phyloP scores from a whole-genome alignment of 1,140 invertebrate genomes.

The Scaptomyza pallida region DNA sequence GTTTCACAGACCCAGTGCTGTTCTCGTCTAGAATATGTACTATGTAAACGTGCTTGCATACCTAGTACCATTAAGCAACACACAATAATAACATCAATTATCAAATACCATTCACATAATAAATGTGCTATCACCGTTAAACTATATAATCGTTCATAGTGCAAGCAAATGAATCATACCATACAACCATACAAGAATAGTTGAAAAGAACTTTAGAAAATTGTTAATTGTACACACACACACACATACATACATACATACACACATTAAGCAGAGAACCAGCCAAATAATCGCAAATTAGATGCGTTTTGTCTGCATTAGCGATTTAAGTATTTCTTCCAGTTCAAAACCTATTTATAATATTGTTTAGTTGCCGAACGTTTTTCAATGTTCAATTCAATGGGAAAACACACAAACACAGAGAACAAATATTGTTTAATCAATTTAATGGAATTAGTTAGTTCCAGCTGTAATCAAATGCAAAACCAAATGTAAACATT shows the following conservation, averaged over 20 bases:
- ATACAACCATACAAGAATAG: conserved; percentile 26
- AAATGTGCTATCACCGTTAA: conserved; percentile 37
- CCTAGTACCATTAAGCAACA: neutral
- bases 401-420: conserved; percentile 11
- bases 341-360: conserved; percentile 33
- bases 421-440: conserved; percentile 49
- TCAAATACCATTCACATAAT: conserved; percentile 36
- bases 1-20: conserved; percentile 36
- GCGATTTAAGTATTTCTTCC: conserved; percentile 43
- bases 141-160: conserved; percentile 37
- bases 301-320: conserved; percentile 22
- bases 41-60: neutral
- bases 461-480: conserved; percentile 21
- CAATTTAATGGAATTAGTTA: conserved; percentile 31
- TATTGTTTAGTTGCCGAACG: conserved; percentile 31
- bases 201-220: conserved; percentile 44
- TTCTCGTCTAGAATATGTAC: conserved; percentile 18
- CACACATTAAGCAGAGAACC: conserved; percentile 18
- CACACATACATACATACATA: neutral
- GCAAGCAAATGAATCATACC: conserved; percentile 12
- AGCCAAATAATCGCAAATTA: conserved; percentile 27
- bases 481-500: conserved; percentile 40
- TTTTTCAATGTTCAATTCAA: conserved; percentile 19
- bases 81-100: conserved; percentile 21
- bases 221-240: conserved; percentile 36